Evolutionary conservation across 2,888 invertebrate genomes (phyloP).

Genomic region (Cryptophagus acutangulus): DNA sequence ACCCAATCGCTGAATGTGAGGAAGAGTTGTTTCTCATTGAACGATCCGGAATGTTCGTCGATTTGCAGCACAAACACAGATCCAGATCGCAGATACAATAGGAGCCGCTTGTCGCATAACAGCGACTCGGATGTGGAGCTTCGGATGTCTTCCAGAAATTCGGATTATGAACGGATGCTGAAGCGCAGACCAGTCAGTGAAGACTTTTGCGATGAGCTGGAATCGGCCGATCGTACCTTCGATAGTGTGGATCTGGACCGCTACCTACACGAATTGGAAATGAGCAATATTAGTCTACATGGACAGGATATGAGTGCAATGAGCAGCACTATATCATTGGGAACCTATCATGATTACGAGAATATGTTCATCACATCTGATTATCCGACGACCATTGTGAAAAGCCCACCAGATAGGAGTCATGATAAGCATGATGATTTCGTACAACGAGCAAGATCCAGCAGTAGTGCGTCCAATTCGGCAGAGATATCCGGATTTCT

Average conservation of each 20-base stretch:
- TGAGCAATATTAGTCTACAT: constrained; percentile 45
- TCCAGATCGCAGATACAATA: constrained; percentile 23
- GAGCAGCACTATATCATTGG: constrained; percentile 11
- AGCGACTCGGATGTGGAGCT: constrained; percentile 48
- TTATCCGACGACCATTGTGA: not conserved
- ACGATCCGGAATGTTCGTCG: constrained; percentile 30
- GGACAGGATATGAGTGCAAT: constrained; percentile 17
- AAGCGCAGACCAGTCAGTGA: constrained; percentile 72
- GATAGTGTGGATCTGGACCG: constrained; percentile 59
- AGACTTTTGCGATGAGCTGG: constrained; percentile 65
- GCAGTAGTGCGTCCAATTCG: constrained; percentile 38
- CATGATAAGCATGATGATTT: constrained; percentile 30
- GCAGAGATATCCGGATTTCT: constrained; percentile 39
- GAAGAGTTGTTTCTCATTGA: constrained; percentile 25
- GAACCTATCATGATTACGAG: constrained; percentile 39
- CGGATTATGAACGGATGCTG: constrained; percentile 40
- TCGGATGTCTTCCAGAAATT: constrained; percentile 31
- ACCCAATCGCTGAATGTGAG: constrained; percentile 21
- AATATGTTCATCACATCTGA: constrained; percentile 34
- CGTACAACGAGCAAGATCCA: constrained; percentile 34
- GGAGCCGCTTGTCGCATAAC: constrained; percentile 38
- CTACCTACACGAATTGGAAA: constrained; percentile 62
- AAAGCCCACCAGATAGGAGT: constrained; percentile 8
- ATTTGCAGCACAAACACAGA: constrained; percentile 34
- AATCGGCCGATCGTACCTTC: constrained; percentile 54